Evolutionary conservation across 2,888 invertebrate genomes (phyloP), one percentile per base, ranked within the genome.

Genomic region (Taphrorychus bicolor): DNA sequence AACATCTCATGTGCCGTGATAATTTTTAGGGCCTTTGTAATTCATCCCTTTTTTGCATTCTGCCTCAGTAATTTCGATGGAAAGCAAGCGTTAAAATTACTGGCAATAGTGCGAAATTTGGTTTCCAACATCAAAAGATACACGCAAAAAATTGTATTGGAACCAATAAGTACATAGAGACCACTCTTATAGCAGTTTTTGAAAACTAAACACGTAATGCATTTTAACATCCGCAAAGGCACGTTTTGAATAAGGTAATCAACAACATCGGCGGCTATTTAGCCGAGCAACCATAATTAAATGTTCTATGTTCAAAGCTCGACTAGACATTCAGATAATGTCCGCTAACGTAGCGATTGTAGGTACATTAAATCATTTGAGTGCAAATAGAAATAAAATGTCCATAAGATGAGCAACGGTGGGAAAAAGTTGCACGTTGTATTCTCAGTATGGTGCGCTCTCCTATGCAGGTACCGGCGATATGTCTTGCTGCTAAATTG

Each of bases 351-450:
- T 54, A 45, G 24, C 74, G 79, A 79, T 79, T 78, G 79, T 54
- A 45, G 24, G 54, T 77, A 77, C 79, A 80, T 80, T 80, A 81
- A 81, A 81, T 80, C 80, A 80, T 80, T 77, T 73, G 68, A 72
- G 68, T 75, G 77, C 77, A 78, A 80, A 79, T 78, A 79, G 76
- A 79, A 78, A 80, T 77, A 78, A 81, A 79, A 63, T 77, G 76
- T 74, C 74, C 73, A 75, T 76, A 73, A 70, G 76, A 79, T 79
- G 80, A 81, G 78, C 80, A 77, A 81, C 79, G 80, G 81, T 81
- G 81, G 80, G 81, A 81, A 81, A 79, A 81, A 81, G 77, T 80
- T 73, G 79, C 75, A 76, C 75, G 76, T 76, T 79, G 78, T 79
- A 78, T 81, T 81, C 81, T 81, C 80, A 81, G 79, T 79, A 71